phyloP scores from a whole-genome alignment of 2,888 invertebrate genomes.

The Lasius fuliginosus region DNA sequence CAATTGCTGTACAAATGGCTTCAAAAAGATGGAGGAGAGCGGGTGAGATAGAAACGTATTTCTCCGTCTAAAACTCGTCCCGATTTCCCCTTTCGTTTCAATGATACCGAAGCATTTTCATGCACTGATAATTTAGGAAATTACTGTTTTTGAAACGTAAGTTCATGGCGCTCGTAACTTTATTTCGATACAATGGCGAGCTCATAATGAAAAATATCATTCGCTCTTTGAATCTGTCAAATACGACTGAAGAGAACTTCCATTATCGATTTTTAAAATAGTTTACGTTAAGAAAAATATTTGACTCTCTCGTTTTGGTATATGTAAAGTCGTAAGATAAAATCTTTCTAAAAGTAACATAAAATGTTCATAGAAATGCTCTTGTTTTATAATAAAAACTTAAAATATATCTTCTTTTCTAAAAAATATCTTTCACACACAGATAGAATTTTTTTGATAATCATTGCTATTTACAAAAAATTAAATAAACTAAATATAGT shows the following conservation, averaged over 20 bases:
- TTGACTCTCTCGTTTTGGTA: background rate
- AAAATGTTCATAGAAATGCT: background rate
- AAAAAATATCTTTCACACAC: background rate
- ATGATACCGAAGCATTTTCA: slow-evolving; percentile 47
- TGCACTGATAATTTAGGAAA: slow-evolving; percentile 52
- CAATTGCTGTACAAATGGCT: slow-evolving; percentile 8
- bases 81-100: slow-evolving; percentile 41
- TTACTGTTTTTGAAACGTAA: slow-evolving; percentile 53
- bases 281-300: background rate
- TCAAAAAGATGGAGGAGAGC: slow-evolving; percentile 24
- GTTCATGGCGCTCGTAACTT: slow-evolving; percentile 29
- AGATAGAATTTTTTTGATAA: background rate
- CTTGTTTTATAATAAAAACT: slow-evolving; percentile 11
- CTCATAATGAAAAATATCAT: slow-evolving; percentile 44
- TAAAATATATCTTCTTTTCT: background rate
- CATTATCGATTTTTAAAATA: slow-evolving; percentile 32
- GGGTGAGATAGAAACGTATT: slow-evolving; percentile 34
- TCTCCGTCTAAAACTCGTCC: slow-evolving; percentile 45
- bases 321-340: background rate
- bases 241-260: slow-evolving; percentile 18
- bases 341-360: slow-evolving; percentile 8
- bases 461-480: slow-evolving; percentile 1
- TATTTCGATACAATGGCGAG: slow-evolving; percentile 31
- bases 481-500: background rate
- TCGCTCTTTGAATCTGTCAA: slow-evolving; percentile 41